Conservation (phyloP, 2,797 vertebrate species). For the Aplochiton taeniatus region DNA sequence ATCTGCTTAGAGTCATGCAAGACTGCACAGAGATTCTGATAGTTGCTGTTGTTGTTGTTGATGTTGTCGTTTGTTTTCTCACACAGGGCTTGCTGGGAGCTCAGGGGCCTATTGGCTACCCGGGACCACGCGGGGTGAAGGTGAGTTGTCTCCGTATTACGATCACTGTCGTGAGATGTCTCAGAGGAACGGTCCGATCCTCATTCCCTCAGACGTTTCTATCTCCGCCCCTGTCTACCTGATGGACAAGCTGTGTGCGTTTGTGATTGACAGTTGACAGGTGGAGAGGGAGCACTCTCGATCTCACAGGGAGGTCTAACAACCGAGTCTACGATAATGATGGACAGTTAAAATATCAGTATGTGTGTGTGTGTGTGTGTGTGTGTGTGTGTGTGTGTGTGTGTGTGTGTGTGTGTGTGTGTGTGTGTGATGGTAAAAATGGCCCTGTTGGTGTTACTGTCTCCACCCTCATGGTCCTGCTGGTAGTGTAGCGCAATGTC, state of each 20-base stretch:
- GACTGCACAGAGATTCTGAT: background rate
- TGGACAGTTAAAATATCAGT: constrained; percentile 47
- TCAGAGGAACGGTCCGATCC: constrained; percentile 20
- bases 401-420: constrained; percentile 15
- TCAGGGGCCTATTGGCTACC: constrained; percentile 86
- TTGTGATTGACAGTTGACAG: constrained; percentile 61
- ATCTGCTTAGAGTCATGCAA: background rate
- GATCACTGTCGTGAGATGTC: constrained; percentile 11
- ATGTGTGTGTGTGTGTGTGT: constrained; percentile 24
- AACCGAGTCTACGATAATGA: constrained; percentile 47
- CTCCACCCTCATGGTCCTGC: background rate
- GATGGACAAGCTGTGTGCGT: constrained; percentile 56
- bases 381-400: background rate
- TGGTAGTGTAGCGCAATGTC: constrained; percentile 15
- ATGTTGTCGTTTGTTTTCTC: constrained; percentile 12
- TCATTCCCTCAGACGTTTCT: constrained; percentile 28
- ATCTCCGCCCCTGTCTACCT: constrained; percentile 21
- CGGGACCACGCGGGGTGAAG: constrained; percentile 91
- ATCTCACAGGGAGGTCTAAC: constrained; percentile 53
- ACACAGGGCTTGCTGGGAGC: constrained; percentile 80
- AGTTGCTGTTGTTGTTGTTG: background rate
- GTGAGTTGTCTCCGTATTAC: constrained; percentile 65
- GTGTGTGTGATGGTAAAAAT: constrained; percentile 17
- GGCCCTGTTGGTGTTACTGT: constrained; percentile 11
- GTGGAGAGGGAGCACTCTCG: constrained; percentile 37